Evolutionary conservation across 2,797 vertebrate species (phyloP), one percentile per base, ranked within the genome.

Genomic region (Chaetophractus vellerosus): DNA sequence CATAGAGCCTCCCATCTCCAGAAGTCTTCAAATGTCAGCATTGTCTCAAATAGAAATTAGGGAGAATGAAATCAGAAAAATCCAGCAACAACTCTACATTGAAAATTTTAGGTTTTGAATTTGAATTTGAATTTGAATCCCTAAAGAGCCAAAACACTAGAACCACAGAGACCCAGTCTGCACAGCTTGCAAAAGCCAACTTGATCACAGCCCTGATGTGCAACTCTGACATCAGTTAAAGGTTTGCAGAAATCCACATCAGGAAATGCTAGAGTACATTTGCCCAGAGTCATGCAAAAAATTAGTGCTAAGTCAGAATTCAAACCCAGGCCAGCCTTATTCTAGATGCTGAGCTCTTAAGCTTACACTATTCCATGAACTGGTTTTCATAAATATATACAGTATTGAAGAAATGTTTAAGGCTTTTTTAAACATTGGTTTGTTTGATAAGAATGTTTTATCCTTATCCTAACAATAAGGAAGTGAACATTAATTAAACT

Each of bases 31-130:
- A 41, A 28, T 55, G 9, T 15, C 79, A 52, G 0, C 9, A 87
- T 64, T 36, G 64, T 55, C 14, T 90, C 50, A 87, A 38, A 33
- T 50, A 71, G 41, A 92, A 82, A 57, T n/a, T 6, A 48, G 78
- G 38, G 24, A 4, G 23, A 79, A 26, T 52, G 9, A 75, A 2
- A 23, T 48, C 48, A 66, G 69, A 50, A 83, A 31, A 61, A 6
- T 26, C 75, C 19, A 57, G 5, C n/a, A 52, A 28, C 12, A 48
- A 12, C 9, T 41, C 24, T 59, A 14, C 3, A 1, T 5, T 48
- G 19, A 48, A 41, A 33, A n/a, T 11, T 26, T 79, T 72, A 31
- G 41, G 59, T 9, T 38, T 52, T 38, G 18, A 87, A n/a, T n/a
- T n/a, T n/a, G n/a, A n/a, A n/a, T n/a, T n/a, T n/a, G 38, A 3